phyloP scores from a whole-genome alignment of 2,797 vertebrate genomes.

The Diceros bicornis region DNA sequence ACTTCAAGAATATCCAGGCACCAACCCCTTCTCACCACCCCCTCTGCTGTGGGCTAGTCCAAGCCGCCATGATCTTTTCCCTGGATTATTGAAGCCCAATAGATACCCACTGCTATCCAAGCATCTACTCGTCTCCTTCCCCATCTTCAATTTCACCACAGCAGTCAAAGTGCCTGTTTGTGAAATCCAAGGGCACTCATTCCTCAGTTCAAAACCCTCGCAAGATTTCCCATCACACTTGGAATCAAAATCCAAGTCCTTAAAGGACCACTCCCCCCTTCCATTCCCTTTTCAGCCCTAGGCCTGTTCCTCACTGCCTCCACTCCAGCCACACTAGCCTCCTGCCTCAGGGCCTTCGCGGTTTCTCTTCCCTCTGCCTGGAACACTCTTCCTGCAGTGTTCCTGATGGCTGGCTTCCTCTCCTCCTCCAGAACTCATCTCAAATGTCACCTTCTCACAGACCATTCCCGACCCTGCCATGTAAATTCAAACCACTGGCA shows the following conservation, averaged over 20 bases:
- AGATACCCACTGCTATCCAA: neutral
- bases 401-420: neutral
- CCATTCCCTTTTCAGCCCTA: too few species aligned
- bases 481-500: neutral
- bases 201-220: neutral
- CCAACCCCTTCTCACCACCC: neutral
- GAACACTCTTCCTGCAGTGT: neutral
- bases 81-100: accelerated
- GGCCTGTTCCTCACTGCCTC: accelerated
- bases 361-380: neutral
- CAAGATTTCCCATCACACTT: neutral
- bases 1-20: neutral
- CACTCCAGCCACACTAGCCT: neutral
- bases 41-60: too few species aligned
- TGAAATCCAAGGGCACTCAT: neutral
- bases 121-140: too few species aligned
- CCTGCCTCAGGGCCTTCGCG: neutral
- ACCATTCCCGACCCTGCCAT: too few species aligned
- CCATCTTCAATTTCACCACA: too few species aligned
- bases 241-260: neutral
- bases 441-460: neutral
- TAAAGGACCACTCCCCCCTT: too few species aligned
- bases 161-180: neutral
- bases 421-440: neutral
- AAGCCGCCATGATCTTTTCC: too few species aligned